A percentile compares a stretch with the other conserved stretches of the same genome.
Evolutionary conservation across 2,797 vertebrate genomes (phyloP).

Genomic region (Pipistrellus kuhlii): DNA sequence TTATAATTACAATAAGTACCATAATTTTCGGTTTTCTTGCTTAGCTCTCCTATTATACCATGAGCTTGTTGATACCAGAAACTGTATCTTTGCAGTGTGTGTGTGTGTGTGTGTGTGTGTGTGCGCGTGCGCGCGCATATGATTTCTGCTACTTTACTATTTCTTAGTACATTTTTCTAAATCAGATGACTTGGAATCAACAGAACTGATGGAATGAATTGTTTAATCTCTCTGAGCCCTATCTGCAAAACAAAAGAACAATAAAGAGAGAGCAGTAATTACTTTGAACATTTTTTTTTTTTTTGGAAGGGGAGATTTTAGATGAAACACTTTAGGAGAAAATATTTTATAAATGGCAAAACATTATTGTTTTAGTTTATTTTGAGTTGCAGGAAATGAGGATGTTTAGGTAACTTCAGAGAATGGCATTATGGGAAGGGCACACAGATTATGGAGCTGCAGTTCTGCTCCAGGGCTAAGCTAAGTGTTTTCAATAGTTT

Average conservation of each 20-base stretch:
- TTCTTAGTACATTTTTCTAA: slow-evolving; percentile 10
- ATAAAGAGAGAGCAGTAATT: not conserved
- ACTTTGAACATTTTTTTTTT: not conserved
- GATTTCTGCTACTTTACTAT: slow-evolving; percentile 41
- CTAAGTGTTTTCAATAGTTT: not conserved
- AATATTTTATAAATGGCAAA: not conserved
- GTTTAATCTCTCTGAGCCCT: slow-evolving; percentile 18
- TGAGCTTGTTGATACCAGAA: not conserved
- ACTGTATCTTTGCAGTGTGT: not conserved
- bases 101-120: not conserved
- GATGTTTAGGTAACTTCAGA: not conserved
- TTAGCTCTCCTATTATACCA: not conserved
- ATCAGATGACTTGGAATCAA: slow-evolving; percentile 18
- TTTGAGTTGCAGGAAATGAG: not conserved
- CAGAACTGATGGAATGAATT: slow-evolving; percentile 34
- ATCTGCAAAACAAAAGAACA: slow-evolving; percentile 13
- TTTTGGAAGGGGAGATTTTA: not conserved
- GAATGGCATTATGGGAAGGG: not conserved
- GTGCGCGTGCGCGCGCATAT: not conserved
- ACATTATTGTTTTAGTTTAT: not conserved
- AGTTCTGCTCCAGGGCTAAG: not conserved
- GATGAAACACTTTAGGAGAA: not conserved
- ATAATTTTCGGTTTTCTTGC: not conserved
- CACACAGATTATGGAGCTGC: not conserved
- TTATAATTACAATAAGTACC: not conserved